Evolutionary conservation across 2,888 invertebrate genomes (phyloP).

Genomic region (Drosophila cyrtoloma): DNA sequence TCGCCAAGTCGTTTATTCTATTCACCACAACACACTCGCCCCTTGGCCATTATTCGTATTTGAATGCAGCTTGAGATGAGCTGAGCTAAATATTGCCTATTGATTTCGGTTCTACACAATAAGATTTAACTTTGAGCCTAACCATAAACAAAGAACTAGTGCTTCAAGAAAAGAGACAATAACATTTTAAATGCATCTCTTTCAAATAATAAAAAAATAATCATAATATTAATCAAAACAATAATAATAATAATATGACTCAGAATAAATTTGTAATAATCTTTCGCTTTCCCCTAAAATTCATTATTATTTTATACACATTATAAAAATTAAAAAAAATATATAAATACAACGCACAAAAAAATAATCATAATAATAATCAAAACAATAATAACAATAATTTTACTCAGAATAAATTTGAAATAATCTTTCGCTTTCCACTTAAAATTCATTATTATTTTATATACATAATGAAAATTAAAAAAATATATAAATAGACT

Average conservation of each 20-base stretch:
- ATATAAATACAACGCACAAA: background rate
- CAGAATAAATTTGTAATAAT: background rate
- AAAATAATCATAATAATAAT: background rate
- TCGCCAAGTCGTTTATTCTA: conserved; percentile 43
- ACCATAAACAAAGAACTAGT: background rate
- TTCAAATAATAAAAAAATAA: background rate
- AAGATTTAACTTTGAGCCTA: background rate
- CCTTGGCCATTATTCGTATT: conserved; percentile 2
- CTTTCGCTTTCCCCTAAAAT: background rate
- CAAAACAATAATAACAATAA: background rate
- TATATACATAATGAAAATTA: background rate
- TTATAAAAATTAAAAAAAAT: background rate
- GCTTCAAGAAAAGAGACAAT: background rate
- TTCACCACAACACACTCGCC: conserved; percentile 31
- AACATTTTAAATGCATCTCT: background rate
- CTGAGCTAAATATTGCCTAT: background rate
- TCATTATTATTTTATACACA: background rate
- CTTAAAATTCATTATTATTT: background rate
- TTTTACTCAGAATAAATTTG: background rate
- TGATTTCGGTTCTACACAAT: background rate
- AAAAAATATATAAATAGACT: background rate
- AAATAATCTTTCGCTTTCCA: background rate
- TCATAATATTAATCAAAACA: background rate
- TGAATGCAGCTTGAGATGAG: background rate
- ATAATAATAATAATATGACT: background rate